These are phyloP conservation scores for Poecilia gillii DNA, from an alignment of 2,797 vertebrate genomes.

Conservation along the genomic window DNA sequence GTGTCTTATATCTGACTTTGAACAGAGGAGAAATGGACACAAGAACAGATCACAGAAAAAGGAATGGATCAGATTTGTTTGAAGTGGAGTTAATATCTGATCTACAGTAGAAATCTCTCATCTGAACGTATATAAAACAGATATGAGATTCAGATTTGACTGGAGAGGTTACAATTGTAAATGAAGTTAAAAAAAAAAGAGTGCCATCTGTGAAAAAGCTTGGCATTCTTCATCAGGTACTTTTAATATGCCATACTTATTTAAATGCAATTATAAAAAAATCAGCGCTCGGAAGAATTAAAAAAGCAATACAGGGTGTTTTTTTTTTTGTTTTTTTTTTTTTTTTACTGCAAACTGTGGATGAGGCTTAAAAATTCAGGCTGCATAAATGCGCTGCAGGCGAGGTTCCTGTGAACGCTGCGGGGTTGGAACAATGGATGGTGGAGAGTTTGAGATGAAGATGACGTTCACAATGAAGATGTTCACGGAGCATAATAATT, in stretches of 20 bases:
- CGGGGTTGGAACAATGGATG: not conserved
- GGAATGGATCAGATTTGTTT: not conserved
- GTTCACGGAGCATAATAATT: constrained; percentile 7
- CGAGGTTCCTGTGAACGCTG: constrained; percentile 1
- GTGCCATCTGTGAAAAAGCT: not conserved
- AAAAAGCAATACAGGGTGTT: not conserved
- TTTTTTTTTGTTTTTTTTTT: no score
- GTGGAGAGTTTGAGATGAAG: constrained; percentile 14
- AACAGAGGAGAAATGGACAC: not conserved
- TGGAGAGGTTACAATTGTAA: not conserved
- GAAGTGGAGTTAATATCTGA: not conserved
- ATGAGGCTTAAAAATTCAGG: constrained; percentile 3
- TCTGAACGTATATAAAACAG: not conserved
- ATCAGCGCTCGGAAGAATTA: not conserved
- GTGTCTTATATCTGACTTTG: not conserved
- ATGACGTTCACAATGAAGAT: constrained; percentile 13
- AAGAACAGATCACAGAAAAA: not conserved
- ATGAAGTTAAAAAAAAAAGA: not conserved
- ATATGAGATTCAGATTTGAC: not conserved
- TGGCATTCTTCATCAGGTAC: not conserved
- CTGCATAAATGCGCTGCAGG: not conserved
- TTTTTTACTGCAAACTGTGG: constrained; percentile 9
- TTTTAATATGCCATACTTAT: not conserved
- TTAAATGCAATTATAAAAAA: not conserved
- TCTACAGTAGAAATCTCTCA: not conserved